Evolutionary conservation across 2,888 invertebrate species (phyloP).

Genomic region (Epistrophe grossulariae): DNA sequence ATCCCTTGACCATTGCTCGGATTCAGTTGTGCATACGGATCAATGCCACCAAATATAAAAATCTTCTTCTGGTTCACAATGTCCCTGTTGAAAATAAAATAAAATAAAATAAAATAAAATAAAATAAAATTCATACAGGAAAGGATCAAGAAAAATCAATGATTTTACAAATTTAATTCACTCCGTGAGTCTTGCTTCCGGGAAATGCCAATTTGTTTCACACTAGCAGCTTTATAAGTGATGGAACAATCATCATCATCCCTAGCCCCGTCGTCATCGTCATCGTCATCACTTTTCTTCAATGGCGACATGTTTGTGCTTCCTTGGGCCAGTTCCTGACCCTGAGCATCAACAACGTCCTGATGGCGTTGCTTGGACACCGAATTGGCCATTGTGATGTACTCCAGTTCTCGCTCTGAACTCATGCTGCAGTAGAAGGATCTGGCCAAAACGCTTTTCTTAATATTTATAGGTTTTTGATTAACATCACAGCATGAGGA

Average conservation of each 20-base stretch:
- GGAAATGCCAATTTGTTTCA: slow-evolving; percentile 21
- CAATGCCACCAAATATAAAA: slow-evolving; percentile 88
- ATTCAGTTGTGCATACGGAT: slow-evolving; percentile 85
- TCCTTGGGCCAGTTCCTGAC: background rate
- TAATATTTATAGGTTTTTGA: slow-evolving; percentile 67
- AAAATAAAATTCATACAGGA: background rate
- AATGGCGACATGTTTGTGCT: background rate
- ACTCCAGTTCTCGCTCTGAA: slow-evolving; percentile 44
- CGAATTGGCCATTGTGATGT: slow-evolving; percentile 38
- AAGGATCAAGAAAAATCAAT: slow-evolving; percentile 10
- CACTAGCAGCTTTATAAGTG: slow-evolving; percentile 5
- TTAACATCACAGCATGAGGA: slow-evolving; percentile 58
- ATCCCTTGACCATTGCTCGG: slow-evolving; percentile 83
- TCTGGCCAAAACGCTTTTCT: slow-evolving; percentile 64
- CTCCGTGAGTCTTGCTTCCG: slow-evolving; percentile 24
- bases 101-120: background rate
- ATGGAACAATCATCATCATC: slow-evolving; percentile 15
- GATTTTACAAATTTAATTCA: slow-evolving; percentile 52
- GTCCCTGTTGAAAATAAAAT: slow-evolving; percentile 13
- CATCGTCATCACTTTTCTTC: slow-evolving; percentile 17
- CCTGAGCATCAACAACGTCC: slow-evolving; percentile 1
- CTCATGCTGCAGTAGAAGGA: slow-evolving; percentile 58
- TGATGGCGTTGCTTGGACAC: background rate
- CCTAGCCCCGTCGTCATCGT: background rate
- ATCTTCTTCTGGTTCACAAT: slow-evolving; percentile 79